These are phyloP conservation scores for Isotomurus palustris DNA, from an alignment of 2,888 invertebrate species.

Conservation along the genomic window DNA sequence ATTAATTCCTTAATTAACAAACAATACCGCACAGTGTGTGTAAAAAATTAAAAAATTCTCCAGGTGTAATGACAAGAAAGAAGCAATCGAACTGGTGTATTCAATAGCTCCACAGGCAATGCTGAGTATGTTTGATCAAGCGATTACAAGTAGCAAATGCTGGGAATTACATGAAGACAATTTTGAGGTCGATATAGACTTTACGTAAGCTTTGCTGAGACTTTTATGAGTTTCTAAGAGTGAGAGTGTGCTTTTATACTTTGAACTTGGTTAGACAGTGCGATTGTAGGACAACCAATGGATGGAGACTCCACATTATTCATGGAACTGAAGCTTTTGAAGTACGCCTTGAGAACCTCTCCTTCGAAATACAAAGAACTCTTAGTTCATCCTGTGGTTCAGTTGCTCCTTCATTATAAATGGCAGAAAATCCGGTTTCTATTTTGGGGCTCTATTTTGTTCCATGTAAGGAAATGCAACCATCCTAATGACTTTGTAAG, in stretches of 20 bases:
- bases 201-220: too few species aligned
- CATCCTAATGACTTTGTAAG: too few species aligned
- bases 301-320: too few species aligned
- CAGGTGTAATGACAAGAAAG: slow-evolving; percentile 18
- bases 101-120: slow-evolving; percentile 28
- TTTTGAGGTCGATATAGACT: slow-evolving; percentile 22
- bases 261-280: slow-evolving; percentile 11
- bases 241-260: too few species aligned
- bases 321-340: slow-evolving; percentile 29
- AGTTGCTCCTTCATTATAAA: slow-evolving; percentile 27
- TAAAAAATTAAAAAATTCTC: too few species aligned
- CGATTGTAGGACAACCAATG: too few species aligned
- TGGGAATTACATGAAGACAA: slow-evolving; percentile 27
- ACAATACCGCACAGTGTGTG: too few species aligned
- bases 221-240: too few species aligned
- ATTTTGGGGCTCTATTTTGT: slow-evolving; percentile 30
- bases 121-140: slow-evolving; percentile 22
- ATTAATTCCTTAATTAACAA: not conserved
- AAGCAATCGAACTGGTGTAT: slow-evolving; percentile 31
- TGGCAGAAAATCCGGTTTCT: slow-evolving; percentile 31
- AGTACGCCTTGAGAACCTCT: slow-evolving; percentile 19
- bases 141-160: slow-evolving; percentile 11
- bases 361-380: slow-evolving; percentile 23
- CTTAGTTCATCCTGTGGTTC: slow-evolving; percentile 34
- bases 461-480: too few species aligned